Conservation (phyloP, 2,797 vertebrate genomes). For the Podargus strigoides region DNA sequence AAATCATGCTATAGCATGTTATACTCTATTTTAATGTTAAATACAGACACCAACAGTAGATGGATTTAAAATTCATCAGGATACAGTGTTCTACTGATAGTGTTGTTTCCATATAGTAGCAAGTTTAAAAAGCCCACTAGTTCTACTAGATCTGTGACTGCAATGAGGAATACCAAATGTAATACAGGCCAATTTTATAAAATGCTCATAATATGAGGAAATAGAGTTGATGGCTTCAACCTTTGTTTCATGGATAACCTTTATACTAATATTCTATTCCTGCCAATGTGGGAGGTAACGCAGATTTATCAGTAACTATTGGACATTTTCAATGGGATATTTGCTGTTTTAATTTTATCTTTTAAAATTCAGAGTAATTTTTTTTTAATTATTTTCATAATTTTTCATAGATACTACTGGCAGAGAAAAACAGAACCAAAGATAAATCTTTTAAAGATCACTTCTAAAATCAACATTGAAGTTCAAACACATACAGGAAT, state of each 20-base stretch:
- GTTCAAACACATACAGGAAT: neutral
- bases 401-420: neutral
- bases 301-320: neutral
- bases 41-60: neutral
- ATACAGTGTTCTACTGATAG: fast-evolving
- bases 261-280: neutral
- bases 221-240: neutral
- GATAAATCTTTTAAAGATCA: neutral
- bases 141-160: neutral
- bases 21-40: neutral
- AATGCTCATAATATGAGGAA: neutral
- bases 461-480: neutral
- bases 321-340: neutral
- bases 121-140: neutral
- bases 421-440: neutral
- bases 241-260: neutral
- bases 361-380: neutral
- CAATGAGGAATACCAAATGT: neutral
- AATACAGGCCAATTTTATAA: neutral
- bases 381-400: neutral
- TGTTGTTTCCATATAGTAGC: neutral
- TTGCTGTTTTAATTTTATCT: neutral
- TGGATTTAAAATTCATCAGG: neutral
- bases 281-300: neutral
- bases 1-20: neutral